Evolutionary conservation across 2,113 vertebrate genomes (phyloP).

Genomic region (Phyllostomus hastatus): DNA sequence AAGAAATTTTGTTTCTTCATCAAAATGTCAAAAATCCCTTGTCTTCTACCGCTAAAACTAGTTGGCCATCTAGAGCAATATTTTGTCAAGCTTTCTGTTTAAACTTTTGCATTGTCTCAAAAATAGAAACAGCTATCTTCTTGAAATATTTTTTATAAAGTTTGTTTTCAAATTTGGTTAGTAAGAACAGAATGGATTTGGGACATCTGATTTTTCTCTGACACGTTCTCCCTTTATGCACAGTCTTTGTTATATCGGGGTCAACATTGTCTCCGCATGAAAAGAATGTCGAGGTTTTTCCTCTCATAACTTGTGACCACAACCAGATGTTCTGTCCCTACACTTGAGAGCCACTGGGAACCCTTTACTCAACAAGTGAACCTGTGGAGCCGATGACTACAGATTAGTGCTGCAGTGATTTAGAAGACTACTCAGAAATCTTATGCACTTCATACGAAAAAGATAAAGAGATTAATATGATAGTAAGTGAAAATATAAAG

Average conservation of each 20-base stretch:
- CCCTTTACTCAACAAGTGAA: background rate
- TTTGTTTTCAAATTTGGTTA: slow-evolving; percentile 26
- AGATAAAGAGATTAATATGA: background rate
- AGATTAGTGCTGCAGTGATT: background rate
- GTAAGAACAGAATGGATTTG: background rate
- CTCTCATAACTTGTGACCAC: background rate
- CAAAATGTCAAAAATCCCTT: slow-evolving; percentile 47
- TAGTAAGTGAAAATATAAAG: background rate
- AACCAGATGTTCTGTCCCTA: background rate
- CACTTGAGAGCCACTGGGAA: background rate
- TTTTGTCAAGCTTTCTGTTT: slow-evolving; percentile 16
- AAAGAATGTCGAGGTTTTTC: background rate
- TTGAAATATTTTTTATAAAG: slow-evolving; percentile 26
- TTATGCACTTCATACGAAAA: background rate
- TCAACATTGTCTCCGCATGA: background rate
- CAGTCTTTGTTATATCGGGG: background rate
- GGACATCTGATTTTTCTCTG: background rate
- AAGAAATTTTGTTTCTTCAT: slow-evolving; percentile 20
- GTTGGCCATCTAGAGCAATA: background rate
- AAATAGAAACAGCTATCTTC: slow-evolving; percentile 1
- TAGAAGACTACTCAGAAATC: background rate
- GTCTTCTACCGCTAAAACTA: slow-evolving; percentile 31
- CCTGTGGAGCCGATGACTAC: background rate
- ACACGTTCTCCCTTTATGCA: background rate
- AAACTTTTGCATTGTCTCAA: background rate